A percentile compares a stretch with the other conserved stretches of the same genome.
These are phyloP conservation scores for Heliconius nattereri DNA, from an alignment of 1,140 invertebrate genomes.

Conservation along the genomic window DNA sequence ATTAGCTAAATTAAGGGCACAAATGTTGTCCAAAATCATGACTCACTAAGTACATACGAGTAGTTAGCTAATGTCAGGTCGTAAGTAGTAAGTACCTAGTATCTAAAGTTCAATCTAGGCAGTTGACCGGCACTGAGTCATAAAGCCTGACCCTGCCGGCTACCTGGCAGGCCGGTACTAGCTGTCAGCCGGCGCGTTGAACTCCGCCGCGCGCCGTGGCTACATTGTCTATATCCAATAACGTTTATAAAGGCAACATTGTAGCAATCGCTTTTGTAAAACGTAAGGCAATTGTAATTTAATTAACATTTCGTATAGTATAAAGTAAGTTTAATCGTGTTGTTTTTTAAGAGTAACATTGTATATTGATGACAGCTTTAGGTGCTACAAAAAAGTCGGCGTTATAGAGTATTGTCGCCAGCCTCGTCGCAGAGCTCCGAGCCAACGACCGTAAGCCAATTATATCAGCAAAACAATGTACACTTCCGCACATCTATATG, in stretches of 20 bases:
- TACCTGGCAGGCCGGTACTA: not conserved
- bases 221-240: not conserved
- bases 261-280: not conserved
- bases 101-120: not conserved
- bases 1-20: not conserved
- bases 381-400: constrained; percentile 18
- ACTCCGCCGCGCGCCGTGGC: not conserved
- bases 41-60: not conserved
- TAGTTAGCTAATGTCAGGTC: too few species aligned
- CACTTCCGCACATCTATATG: not conserved
- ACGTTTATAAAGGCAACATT: not conserved
- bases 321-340: too few species aligned
- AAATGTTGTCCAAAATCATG: not conserved
- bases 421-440: constrained; percentile 3
- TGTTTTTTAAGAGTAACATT: not conserved
- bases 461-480: constrained; percentile 21
- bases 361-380: not conserved
- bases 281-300: not conserved
- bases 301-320: not conserved
- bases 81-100: too few species aligned
- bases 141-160: not conserved
- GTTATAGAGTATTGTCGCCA: not conserved
- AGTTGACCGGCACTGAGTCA: not conserved
- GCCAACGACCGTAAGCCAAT: constrained; percentile 25
- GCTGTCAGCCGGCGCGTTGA: constrained; percentile 12